Base-by-base conservation (phyloP, 2,113 vertebrate species). In the Hippocampus mohnikei region DNA sequence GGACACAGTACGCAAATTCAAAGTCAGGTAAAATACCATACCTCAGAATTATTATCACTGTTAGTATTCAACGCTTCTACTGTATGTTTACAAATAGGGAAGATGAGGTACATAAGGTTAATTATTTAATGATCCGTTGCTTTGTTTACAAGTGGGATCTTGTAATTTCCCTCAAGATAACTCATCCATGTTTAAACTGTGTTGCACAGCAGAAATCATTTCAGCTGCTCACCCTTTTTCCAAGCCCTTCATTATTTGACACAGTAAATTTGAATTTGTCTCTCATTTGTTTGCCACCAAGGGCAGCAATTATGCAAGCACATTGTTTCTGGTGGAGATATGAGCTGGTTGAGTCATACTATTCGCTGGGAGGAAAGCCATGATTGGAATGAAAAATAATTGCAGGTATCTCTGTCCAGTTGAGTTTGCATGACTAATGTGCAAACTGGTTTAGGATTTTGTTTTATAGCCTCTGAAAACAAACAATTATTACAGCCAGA, bases 191-290 rank as follows among this genome's bases (percentile, higher is more conserved):
- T 66, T 50, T 50, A 50, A 60, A 53, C 20, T 25, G 0, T 59
- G 15, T 41, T 37, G 20, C 53, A 66, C 66, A 70, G 18, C 40
- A 75, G 29, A 56, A 74, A 72, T 66, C 12, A 68, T n/a, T 72
- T 42, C 7, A 66, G 8, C 13, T 25, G 58, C 58, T 33, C 16
- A 20, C 13, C 33, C 8, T 29, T 60, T 60, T 33, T 27, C 58
- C 27, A 60, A 33, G 27, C 27, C 27, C 58, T 33, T 60, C 58
- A 60, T 60, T 60, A 60, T 60, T 60, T 60, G 58, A 33, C 27
- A 60, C 58, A 33, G 58, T 60, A 60, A 60, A 60, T 60, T 60
- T 33, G 58, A 60, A 60, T 60, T 33, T 59, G 58, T 59, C 58
- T 59, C 58, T 59, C 58, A 59, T 59, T 59, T 60, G 58, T 60